phyloP scores from a whole-genome alignment of 1,140 invertebrate species.

The Diorhabda sublineata region DNA sequence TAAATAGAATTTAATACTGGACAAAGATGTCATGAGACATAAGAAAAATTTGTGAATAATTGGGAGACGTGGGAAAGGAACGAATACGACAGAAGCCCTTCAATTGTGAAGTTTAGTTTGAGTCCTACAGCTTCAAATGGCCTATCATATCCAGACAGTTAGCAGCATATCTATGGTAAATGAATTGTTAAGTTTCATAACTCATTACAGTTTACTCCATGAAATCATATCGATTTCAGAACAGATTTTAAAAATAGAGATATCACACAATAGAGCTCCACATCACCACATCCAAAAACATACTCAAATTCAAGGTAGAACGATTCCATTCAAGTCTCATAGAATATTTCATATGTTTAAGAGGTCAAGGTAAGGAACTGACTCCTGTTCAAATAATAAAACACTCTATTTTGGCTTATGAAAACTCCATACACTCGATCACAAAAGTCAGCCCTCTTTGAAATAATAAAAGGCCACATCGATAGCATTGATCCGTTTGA shows the following conservation, averaged over 20 bases:
- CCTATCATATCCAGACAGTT: conserved; percentile 19
- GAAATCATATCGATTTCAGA: conserved; percentile 3
- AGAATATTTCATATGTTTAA: conserved; percentile 30
- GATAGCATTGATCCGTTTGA: no score
- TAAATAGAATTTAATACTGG: conserved; percentile 27
- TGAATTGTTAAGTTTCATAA: conserved; percentile 21
- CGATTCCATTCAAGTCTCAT: conserved; percentile 30
- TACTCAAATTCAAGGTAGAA: conserved; percentile 25
- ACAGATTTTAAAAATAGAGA: neutral
- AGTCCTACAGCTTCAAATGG: conserved; percentile 13
- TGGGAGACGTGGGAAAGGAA: conserved; percentile 21
- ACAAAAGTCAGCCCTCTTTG: no score
- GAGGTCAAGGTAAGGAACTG: neutral
- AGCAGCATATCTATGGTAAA: conserved; percentile 20
- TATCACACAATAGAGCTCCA: neutral
- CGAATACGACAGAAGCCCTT: conserved; percentile 28
- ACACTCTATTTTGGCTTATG: no score
- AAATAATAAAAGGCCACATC: no score
- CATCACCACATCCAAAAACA: conserved; percentile 19
- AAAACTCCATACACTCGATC: no score
- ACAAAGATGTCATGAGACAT: conserved; percentile 27
- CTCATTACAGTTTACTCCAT: conserved; percentile 26
- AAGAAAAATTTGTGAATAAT: conserved; percentile 21
- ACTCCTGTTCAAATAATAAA: no score
- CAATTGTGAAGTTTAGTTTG: conserved; percentile 22